Conservation (phyloP, 2,888 invertebrate species). For the Drosophila flavopinicola region DNA sequence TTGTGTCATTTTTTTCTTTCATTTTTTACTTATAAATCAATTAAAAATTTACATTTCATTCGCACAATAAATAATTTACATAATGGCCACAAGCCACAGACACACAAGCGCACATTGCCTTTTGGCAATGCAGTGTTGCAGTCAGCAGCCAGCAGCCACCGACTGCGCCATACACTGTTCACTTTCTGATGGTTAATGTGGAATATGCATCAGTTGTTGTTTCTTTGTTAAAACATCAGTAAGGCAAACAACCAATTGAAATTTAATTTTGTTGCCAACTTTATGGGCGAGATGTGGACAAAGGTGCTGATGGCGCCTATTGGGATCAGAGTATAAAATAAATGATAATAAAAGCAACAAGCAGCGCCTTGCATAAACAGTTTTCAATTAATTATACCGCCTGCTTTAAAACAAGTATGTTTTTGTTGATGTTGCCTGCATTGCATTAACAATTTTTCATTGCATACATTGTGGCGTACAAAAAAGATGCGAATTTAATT, state of each 20-base stretch:
- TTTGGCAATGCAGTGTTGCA: neutral
- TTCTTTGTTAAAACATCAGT: too few species aligned
- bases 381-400: conserved; percentile 62
- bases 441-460: conserved; percentile 35
- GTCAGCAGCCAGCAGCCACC: neutral
- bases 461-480: conserved; percentile 28
- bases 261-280: too few species aligned
- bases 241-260: too few species aligned
- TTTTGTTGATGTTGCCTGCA: conserved; percentile 2
- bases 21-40: conserved; percentile 57
- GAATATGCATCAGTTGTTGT: too few species aligned
- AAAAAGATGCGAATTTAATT: conserved; percentile 31
- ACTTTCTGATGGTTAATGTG: too few species aligned
- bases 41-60: conserved; percentile 75
- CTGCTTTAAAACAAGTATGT: conserved; percentile 33
- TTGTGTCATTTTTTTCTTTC: neutral
- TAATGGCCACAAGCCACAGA: conserved; percentile 50
- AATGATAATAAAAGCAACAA: neutral
- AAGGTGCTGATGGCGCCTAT: too few species aligned
- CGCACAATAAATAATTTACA: conserved; percentile 70
- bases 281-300: too few species aligned
- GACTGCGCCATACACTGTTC: conserved; percentile 1
- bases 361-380: conserved; percentile 39
- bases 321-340: conserved; percentile 7
- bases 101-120: conserved; percentile 13